Evolutionary conservation across 2,888 invertebrate genomes (phyloP).

Genomic region (Sepioteuthis lessoniana): DNA sequence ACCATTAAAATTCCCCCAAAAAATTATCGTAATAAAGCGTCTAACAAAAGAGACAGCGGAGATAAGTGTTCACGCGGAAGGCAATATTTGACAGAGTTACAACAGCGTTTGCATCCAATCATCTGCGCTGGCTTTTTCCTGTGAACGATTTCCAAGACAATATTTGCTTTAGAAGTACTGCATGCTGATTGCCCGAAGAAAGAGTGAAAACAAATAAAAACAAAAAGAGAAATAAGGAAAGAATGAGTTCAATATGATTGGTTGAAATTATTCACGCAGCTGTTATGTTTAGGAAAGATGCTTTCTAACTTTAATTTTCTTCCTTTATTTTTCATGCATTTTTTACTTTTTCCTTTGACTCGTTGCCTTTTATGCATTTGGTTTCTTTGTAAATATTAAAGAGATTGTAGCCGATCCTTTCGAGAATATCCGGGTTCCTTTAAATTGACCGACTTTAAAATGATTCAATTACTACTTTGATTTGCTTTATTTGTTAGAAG

Average conservation of each 20-base stretch:
- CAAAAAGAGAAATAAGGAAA: not conserved
- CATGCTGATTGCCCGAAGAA: not conserved
- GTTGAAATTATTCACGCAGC: not conserved
- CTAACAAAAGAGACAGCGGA: not conserved
- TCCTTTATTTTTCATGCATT: not conserved
- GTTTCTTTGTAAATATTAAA: too few species aligned
- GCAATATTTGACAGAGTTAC: not conserved
- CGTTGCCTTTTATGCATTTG: not conserved
- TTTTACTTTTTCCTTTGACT: not conserved
- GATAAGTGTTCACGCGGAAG: not conserved
- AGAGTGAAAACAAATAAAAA: not conserved
- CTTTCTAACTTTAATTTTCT: not conserved
- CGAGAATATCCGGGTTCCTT: too few species aligned
- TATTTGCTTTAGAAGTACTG: not conserved
- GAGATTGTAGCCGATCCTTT: too few species aligned
- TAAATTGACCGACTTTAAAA: too few species aligned
- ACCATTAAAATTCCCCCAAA: too few species aligned
- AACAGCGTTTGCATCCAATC: not conserved
- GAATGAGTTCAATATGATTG: not conserved
- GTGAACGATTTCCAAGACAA: not conserved
- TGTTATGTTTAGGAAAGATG: not conserved
- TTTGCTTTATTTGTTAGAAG: too few species aligned
- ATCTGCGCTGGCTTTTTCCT: not conserved
- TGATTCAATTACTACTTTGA: too few species aligned
- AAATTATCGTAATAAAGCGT: not conserved